Conservation (phyloP, 2,888 invertebrate species). For the Troglohyphantes excavatus region DNA sequence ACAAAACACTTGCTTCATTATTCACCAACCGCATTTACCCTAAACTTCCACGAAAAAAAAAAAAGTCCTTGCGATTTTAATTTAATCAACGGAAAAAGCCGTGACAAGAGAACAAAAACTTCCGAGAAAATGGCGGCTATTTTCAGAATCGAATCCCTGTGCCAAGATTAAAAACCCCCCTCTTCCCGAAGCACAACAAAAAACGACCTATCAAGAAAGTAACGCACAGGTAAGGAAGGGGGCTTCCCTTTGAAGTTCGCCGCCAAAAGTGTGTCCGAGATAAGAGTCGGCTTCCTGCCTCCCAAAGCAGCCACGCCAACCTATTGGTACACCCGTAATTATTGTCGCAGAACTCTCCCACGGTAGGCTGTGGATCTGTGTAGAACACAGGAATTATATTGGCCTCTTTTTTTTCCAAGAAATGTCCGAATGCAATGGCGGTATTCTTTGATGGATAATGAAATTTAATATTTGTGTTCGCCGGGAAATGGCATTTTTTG, state of each 20-base stretch:
- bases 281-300: too few relatives aligned
- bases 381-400: neutral
- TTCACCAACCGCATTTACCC: neutral
- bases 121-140: neutral
- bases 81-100: neutral
- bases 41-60: neutral
- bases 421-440: neutral
- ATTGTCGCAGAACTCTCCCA: constrained; percentile 10
- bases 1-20: neutral
- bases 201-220: constrained; percentile 23
- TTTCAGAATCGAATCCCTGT: neutral
- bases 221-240: constrained; percentile 16
- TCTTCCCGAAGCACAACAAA: neutral
- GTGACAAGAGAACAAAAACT: neutral
- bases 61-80: neutral
- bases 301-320: neutral
- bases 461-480: constrained; percentile 14
- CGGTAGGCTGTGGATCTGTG: neutral
- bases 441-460: constrained; percentile 29
- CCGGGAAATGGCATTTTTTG: neutral
- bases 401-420: neutral
- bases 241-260: constrained; percentile 29
- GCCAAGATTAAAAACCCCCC: constrained; percentile 23
- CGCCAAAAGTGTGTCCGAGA: constrained; percentile 10
- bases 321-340: constrained; percentile 14